Base-by-base conservation (phyloP, 2,113 vertebrate species). In the Corvus cornix region DNA sequence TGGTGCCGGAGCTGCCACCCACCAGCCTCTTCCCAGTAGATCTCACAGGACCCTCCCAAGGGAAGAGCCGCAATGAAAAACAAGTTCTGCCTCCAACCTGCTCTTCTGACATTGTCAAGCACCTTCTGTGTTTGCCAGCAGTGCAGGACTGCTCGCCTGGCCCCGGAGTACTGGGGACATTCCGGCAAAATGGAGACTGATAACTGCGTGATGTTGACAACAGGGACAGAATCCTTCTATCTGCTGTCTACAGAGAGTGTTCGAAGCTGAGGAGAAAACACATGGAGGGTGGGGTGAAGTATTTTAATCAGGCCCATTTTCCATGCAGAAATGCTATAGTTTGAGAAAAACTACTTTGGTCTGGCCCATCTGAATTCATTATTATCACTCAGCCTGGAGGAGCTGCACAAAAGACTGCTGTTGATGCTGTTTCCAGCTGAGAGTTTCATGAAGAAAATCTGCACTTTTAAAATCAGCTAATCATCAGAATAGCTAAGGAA, bases 391-490 rank as follows among this genome's bases (percentile, higher is more conserved):
- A 30, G n/a, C n/a, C 89, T 87, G 70, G 92, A 87, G 82, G 58
- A 74, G 48, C 77, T 84, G 52, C 66, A 82, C 37, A 56, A 17
- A 88, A 66, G 28, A 11, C 43, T 84, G 33, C 46, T 73, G 69
- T 59, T 14, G 8, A 53, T 56, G 63, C 43, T 0, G 0, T 21
- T 76, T 49, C 79, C 85, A 88, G 82, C 62, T 7, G 16, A 94
- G 88, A 84, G 76, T 26, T 79, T 84, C 35, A 24, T 41, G 56
- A 79, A 53, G 66, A 80, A 93, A 80, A 84, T 60, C 62, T 69
- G 37, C 43, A 43, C 53, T 85, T 59, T 73, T 73, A 82, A 87
- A 93, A 92, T 82, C 41, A 93, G 58, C 87, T 95, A 21, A 84
- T 81, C 77, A 91, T 55, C 69, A 84, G 44, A 59, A 72, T 13